Percentiles rank a stretch among this genome's conserved stretches.
phyloP scores from a whole-genome alignment of 2,888 invertebrate species.

The Noctuana brunneofusca region DNA sequence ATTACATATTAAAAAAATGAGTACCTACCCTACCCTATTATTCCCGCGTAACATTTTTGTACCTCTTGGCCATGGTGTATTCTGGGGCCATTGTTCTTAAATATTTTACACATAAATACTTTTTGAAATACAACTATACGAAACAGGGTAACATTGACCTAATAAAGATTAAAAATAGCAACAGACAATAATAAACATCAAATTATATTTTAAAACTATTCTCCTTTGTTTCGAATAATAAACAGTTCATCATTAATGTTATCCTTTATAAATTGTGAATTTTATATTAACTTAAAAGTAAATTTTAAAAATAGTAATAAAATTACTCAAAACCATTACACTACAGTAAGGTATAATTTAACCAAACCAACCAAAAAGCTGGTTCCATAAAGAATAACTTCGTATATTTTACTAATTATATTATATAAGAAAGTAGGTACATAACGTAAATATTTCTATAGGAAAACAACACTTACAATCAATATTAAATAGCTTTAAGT shows the following conservation, averaged over 20 bases:
- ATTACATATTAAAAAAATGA: conserved; percentile 24
- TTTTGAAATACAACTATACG: not conserved
- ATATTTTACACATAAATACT: no score
- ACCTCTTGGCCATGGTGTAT: conserved; percentile 5
- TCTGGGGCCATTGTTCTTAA: conserved; percentile 1
- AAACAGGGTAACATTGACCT: conserved; percentile 16
- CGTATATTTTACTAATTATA: conserved; percentile 29
- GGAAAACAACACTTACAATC: conserved; percentile 16
- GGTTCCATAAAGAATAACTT: conserved; percentile 9
- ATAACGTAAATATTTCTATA: not conserved
- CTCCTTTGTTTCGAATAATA: no score
- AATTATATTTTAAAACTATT: no score
- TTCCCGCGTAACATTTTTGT: conserved; percentile 31
- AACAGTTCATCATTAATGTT: no score
- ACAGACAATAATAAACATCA: no score
- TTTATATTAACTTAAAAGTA: no score
- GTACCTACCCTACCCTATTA: conserved; percentile 14
- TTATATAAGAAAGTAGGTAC: not conserved
- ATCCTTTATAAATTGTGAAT: no score
- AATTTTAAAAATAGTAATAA: no score
- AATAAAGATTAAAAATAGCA: conserved; percentile 27
- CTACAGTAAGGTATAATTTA: not conserved
- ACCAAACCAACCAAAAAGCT: conserved; percentile 6
- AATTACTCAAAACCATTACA: not conserved
- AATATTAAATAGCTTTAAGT: conserved; percentile 8